Evolutionary conservation across 1,140 invertebrate genomes (phyloP).

Genomic region (Sarcophaga peregrina): DNA sequence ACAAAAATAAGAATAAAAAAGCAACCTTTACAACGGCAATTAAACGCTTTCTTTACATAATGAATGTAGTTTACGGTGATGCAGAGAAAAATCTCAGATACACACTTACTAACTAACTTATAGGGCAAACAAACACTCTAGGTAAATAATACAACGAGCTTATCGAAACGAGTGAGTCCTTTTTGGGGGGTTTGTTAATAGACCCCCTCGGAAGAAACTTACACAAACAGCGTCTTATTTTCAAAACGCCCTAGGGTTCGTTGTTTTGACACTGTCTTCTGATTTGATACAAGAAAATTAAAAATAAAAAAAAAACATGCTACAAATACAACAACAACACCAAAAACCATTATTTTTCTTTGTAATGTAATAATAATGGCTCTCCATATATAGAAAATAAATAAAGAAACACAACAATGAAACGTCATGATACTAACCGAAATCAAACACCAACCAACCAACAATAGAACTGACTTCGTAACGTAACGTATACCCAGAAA

Average conservation of each 20-base stretch:
- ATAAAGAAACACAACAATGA: constrained; percentile 48
- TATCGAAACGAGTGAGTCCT: not conserved
- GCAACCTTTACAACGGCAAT: no score
- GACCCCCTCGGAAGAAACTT: not conserved
- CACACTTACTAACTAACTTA: not conserved
- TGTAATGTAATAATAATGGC: no score
- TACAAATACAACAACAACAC: constrained; percentile 40
- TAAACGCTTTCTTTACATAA: no score
- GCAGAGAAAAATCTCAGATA: no score
- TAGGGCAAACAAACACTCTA: constrained; percentile 18
- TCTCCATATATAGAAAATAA: constrained; percentile 9
- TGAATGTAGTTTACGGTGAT: no score
- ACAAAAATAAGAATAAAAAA: no score
- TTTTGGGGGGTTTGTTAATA: not conserved
- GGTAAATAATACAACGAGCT: constrained; percentile 34
- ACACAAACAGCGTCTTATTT: constrained; percentile 22
- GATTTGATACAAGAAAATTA: constrained; percentile 62
- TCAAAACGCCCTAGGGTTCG: constrained; percentile 61
- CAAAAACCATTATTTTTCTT: not conserved
- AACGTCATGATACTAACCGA: constrained; percentile 49
- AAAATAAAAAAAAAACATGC: constrained; percentile 49
- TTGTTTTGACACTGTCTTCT: constrained; percentile 68
- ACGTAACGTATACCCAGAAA: constrained; percentile 51
- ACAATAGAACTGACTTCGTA: not conserved
- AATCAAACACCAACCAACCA: constrained; percentile 55